phyloP scores from a whole-genome alignment of 1,140 invertebrate genomes.

The Streblospio benedicti region DNA sequence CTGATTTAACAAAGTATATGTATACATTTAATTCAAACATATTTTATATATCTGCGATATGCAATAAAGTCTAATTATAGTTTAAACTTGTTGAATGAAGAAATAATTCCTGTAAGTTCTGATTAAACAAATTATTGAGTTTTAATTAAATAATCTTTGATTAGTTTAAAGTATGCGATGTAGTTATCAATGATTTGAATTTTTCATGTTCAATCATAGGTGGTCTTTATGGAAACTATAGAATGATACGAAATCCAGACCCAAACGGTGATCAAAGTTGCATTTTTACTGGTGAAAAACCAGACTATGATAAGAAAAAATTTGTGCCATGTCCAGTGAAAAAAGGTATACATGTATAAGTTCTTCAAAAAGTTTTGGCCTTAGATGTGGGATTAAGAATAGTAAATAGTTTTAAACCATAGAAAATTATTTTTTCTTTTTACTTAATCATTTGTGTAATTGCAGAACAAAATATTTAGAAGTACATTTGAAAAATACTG shows the following conservation, averaged over 20 bases:
- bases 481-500: not conserved
- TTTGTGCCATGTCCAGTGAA: constrained; percentile 71
- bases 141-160: not conserved
- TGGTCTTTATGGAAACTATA: constrained; percentile 42
- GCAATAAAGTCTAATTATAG: no score
- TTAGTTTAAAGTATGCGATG: not conserved
- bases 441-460: not conserved
- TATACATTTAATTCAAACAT: not conserved
- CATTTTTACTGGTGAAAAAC: constrained; percentile 50
- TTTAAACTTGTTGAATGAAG: not conserved
- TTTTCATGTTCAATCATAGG: constrained; percentile 18
- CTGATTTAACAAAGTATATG: not conserved
- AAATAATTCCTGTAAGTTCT: not conserved
- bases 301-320: constrained; percentile 59
- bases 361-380: not conserved
- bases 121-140: not conserved
- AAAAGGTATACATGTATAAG: constrained; percentile 55
- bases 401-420: not conserved
- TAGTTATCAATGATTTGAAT: not conserved
- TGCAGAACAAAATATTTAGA: not conserved
- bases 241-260: constrained; percentile 65
- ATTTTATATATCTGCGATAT: not conserved
- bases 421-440: not conserved
- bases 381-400: not conserved
- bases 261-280: constrained; percentile 54